Percentiles rank a stretch among this genome's conserved stretches.
Conservation (phyloP, 2,113 vertebrate species). For the Limnothrissa miodon region DNA sequence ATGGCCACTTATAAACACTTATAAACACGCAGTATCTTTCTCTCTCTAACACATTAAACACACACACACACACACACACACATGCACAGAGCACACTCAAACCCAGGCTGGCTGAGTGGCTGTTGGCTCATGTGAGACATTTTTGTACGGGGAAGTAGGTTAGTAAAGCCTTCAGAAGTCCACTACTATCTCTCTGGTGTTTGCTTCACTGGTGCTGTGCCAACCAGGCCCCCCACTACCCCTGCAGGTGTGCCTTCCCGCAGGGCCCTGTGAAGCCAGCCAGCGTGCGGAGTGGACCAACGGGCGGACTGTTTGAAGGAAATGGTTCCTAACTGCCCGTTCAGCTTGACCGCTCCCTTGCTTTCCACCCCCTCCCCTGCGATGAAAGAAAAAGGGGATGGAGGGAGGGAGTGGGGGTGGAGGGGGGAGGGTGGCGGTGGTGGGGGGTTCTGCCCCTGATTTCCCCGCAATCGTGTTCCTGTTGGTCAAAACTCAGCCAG, state of each 20-base stretch:
- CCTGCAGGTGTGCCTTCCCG: slow-evolving; percentile 31
- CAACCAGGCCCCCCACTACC: neutral
- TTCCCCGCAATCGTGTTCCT: neutral
- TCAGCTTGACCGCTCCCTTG: neutral
- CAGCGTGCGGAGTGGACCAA: slow-evolving; percentile 24
- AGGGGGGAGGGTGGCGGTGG: no score
- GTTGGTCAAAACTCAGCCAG: slow-evolving; percentile 31
- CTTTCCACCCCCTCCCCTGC: slow-evolving; percentile 5
- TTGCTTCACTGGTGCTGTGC: slow-evolving; percentile 45
- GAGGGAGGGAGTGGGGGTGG: no score
- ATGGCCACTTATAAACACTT: neutral
- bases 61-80: neutral
- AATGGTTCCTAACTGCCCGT: slow-evolving; percentile 26
- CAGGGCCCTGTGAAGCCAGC: neutral
- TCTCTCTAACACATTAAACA: neutral
- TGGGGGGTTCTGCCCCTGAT: neutral
- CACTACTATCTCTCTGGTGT: slow-evolving; percentile 40
- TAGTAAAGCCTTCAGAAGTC: slow-evolving; percentile 29
- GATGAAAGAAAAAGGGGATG: neutral
- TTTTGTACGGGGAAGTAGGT: slow-evolving; percentile 53
- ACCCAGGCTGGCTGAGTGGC: neutral
- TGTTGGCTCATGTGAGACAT: slow-evolving; percentile 41
- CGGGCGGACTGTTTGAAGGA: slow-evolving; percentile 26
- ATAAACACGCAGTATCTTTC: neutral
- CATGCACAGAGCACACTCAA: neutral